Evolutionary conservation across 2,113 vertebrate species (phyloP).

Genomic region (Corythornis madagascariensis): DNA sequence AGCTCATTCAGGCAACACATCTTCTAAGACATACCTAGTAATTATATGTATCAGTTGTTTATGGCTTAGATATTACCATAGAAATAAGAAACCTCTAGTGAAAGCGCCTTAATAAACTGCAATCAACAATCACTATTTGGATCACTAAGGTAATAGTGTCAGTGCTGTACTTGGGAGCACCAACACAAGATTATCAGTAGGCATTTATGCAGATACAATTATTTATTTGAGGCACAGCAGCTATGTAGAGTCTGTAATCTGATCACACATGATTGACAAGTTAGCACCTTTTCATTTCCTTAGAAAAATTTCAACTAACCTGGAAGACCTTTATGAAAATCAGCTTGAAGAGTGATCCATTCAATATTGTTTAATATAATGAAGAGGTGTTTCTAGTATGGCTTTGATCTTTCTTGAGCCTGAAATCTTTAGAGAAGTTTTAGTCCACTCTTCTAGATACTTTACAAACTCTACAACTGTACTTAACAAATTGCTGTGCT

Average conservation of each 20-base stretch:
- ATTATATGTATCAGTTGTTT: not conserved
- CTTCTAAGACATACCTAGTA: not conserved
- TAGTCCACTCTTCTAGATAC: not conserved
- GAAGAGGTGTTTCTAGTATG: not conserved
- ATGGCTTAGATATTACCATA: not conserved
- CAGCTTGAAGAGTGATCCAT: slow-evolving; percentile 8
- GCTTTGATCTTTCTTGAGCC: not conserved
- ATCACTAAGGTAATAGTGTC: not conserved
- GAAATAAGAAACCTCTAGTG: not conserved
- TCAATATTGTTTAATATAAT: not conserved
- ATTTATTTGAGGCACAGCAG: not conserved
- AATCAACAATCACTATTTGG: not conserved
- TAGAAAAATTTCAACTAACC: not conserved
- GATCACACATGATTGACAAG: not conserved
- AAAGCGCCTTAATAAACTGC: slow-evolving; percentile 15
- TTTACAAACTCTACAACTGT: not conserved
- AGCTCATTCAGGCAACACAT: not conserved
- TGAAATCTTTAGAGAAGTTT: not conserved
- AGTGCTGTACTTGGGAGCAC: slow-evolving; percentile 2
- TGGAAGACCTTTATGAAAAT: slow-evolving; percentile 31
- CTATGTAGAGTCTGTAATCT: not conserved
- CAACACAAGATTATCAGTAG: not conserved
- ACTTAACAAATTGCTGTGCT: not conserved
- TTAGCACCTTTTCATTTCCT: slow-evolving; percentile 10
- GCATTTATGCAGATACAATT: not conserved